Base-by-base conservation (phyloP, 1,140 invertebrate species). In the Camponotus floridanus region DNA sequence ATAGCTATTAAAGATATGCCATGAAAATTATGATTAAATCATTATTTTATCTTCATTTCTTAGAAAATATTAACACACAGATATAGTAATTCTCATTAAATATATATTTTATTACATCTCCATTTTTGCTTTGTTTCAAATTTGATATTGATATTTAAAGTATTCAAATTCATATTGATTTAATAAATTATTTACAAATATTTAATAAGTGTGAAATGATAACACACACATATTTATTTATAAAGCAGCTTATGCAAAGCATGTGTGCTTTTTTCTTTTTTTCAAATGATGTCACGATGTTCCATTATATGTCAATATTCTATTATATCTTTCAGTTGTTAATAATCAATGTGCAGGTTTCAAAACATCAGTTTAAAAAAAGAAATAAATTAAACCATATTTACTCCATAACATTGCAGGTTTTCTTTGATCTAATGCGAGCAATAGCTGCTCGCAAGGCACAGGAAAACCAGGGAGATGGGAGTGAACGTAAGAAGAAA, bases 351-450 rank as follows among this genome's bases (percentile, higher is more conserved):
- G 8, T 39, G 15, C 31, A 36, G 26, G 1, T 71, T 71, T 65
- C 13, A 65, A 3, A 64, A 64, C 31, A 64, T 61, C n/a, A 74
- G 13, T 51, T 45, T 76, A 42, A 5, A 48, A 6, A 65, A 5
- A 39, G 13, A 76, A 45, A 31, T 84, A 51, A 61, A 81, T 80
- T 86, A 80, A 73, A 36, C 90, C 48, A 33, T 88, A 80, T 78
- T 68, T 6, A 57, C 15, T 85, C 8, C 84, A 21, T 85, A 64
- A 70, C 83, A 26, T 96, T 96, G 90, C 96, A 99, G 98, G 98
- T 99, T 94, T 99, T 99, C 96, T 99, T 98, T 96, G 98, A 99
- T 96, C 96, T 99, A 95, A 99, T 99, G 98, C 97, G 98, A 90
- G 98, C 98, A 96, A 99, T 99, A 95, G 97, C 98, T 91, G 98